Base-by-base conservation (phyloP, 2,113 vertebrate genomes). In the Nannobrachium achirus region DNA sequence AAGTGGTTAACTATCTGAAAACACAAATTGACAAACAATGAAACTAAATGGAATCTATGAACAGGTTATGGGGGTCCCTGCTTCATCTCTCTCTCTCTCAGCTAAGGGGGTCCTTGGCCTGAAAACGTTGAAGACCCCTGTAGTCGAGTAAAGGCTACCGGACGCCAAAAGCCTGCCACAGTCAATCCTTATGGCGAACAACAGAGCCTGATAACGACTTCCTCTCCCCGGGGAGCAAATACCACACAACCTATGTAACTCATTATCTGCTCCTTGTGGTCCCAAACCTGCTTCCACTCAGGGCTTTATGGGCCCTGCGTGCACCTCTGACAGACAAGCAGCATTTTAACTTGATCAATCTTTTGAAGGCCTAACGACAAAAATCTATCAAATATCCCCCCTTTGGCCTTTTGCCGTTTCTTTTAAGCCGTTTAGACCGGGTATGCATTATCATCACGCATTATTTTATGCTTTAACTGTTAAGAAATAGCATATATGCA, bases 211-310 rank as follows among this genome's bases (percentile, higher is more conserved):
- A 85, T 80, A 87, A 84, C 64, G 11, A 78, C 81, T 83, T 89
- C 81, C 86, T 85, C 61, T 64, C 67, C 76, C 57, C 62, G 40
- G 60, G 63, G 61, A 80, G 63, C 58, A 84, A 88, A 86, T 69
- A 59, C 81, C 75, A 69, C 78, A 75, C 66, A 80, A 87, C 81
- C 85, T 78, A 80, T 88, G 84, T 82, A 88, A 88, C 75, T 86
- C 82, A 89, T 89, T 78, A 91, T 87, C 81, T 86, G 71, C 74
- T 79, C 61, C 78, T 69, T 56, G 48, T 66, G 67, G 63, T 71
- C 69, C 55, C 61, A 76, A 86, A 89, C 84, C 89, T 92, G 90
- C 85, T 91, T 92, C 79, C 82, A 91, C 84, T 92, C 84, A 86
- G 55, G 63, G 77, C n/a, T 84, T 76, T 81, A 83, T 69, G 71